Conservation (phyloP, 2,113 vertebrate genomes). For the Hipposideros armiger region DNA sequence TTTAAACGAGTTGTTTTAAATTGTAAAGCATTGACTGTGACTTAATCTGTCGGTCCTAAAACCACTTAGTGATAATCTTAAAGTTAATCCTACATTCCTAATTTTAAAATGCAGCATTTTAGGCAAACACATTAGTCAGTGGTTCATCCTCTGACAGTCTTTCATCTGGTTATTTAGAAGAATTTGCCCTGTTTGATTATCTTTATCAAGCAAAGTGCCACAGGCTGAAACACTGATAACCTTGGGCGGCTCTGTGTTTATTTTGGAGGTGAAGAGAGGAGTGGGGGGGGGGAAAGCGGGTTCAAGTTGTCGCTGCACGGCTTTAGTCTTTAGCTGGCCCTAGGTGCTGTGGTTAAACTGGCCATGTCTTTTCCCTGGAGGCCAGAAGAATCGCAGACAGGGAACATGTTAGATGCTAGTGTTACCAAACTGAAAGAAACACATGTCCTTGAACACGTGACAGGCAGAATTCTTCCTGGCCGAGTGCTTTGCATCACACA, state of each 20-base stretch:
- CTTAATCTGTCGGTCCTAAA: not conserved
- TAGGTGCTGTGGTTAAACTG: not conserved
- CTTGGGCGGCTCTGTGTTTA: not conserved
- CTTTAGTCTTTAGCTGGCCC: not conserved
- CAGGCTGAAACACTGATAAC: rapidly evolving
- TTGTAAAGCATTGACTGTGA: not conserved
- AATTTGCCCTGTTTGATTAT: not conserved
- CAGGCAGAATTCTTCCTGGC: not conserved
- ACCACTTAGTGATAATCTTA: not conserved
- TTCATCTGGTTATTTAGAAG: not conserved
- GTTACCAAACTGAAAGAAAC: not conserved
- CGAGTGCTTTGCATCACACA: rapidly evolving
- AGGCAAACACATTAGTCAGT: not conserved
- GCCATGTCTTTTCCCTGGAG: not conserved
- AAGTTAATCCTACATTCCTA: not conserved
- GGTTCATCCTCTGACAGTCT: not conserved
- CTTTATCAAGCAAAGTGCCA: not conserved
- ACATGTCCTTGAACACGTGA: rapidly evolving
- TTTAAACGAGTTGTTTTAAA: not conserved
- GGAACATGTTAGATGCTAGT: not conserved
- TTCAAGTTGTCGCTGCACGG: too few relatives aligned
- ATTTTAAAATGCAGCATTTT: not conserved
- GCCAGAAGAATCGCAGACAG: not conserved
- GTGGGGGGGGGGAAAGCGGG: not conserved
- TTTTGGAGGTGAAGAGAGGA: not conserved